These are phyloP conservation scores for Listrodromus nycthemerus DNA, from an alignment of 2,888 invertebrate genomes.

Conservation along the genomic window DNA sequence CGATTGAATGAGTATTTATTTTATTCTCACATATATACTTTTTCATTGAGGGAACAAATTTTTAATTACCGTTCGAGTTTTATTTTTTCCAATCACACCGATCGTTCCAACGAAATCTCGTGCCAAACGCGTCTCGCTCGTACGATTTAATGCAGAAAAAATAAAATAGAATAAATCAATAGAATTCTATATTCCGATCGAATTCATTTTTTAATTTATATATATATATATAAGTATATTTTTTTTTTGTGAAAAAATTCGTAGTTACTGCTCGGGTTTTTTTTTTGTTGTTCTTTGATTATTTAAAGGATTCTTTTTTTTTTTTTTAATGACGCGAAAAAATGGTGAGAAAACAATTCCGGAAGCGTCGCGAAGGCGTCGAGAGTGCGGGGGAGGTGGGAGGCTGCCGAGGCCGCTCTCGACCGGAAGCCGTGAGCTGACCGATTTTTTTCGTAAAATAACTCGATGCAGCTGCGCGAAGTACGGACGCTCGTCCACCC, in stretches of 20 bases:
- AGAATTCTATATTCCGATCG: too few species aligned
- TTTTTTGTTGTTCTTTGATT: conserved; percentile 8
- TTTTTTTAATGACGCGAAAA: conserved; percentile 49
- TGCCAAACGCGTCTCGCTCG: background rate
- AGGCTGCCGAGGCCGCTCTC: conserved; percentile 54
- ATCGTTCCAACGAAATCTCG: background rate
- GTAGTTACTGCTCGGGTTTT: background rate
- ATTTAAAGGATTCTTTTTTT: background rate
- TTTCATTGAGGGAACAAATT: background rate
- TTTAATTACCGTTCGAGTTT: too few species aligned
- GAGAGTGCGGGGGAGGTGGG: background rate
- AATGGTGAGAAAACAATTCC: conserved; percentile 55
- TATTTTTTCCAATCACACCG: too few species aligned
- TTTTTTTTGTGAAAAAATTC: background rate
- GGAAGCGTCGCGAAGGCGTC: conserved; percentile 4
- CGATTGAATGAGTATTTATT: background rate
- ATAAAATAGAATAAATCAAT: too few species aligned
- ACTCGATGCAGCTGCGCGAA: conserved; percentile 79
- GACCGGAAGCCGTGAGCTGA: conserved; percentile 67
- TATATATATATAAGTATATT: background rate
- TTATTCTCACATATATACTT: too few species aligned
- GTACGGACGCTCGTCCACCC: conserved; percentile 65
- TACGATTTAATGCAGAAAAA: background rate
- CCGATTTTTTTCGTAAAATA: conserved; percentile 77
- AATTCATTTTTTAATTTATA: background rate